These are phyloP conservation scores for Euglossa dilemma DNA, from an alignment of 1,140 invertebrate species.

Conservation along the genomic window DNA sequence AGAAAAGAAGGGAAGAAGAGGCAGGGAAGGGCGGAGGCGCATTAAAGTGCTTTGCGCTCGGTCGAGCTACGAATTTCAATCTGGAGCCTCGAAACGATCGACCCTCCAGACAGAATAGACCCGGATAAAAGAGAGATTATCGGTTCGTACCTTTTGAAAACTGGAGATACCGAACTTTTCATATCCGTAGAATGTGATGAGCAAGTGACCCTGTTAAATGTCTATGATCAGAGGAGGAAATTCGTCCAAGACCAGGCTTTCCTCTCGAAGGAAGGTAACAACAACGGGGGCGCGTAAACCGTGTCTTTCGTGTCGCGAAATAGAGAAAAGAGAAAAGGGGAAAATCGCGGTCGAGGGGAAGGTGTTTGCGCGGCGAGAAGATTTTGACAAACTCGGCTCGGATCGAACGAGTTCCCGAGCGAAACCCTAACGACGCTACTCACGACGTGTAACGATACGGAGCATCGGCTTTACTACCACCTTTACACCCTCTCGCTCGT, in stretches of 20 bases:
- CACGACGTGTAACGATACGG: slow-evolving; percentile 43
- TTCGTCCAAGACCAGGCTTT: neutral
- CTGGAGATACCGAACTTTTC: slow-evolving; percentile 44
- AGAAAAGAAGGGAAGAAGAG: slow-evolving; percentile 61
- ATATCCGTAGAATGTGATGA: slow-evolving; percentile 26
- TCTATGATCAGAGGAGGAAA: neutral
- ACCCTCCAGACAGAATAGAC: slow-evolving; percentile 49
- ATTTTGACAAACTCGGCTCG: neutral
- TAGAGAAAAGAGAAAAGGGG: too few species aligned
- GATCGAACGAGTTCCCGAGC: neutral
- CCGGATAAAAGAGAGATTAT: slow-evolving; percentile 55
- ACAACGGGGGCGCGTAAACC: neutral
- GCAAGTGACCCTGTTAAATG: slow-evolving; percentile 38
- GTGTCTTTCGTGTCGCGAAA: neutral
- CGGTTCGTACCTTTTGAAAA: slow-evolving; percentile 52
- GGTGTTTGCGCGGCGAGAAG: neutral
- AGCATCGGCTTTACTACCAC: slow-evolving; percentile 27
- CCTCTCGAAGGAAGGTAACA: neutral
- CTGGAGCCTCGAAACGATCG: slow-evolving; percentile 57
- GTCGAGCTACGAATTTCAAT: slow-evolving; percentile 71
- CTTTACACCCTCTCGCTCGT: neutral
- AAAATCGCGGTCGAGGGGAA: neutral
- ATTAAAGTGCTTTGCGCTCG: slow-evolving; percentile 67
- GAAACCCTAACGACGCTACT: slow-evolving; percentile 8
- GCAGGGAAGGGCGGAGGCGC: slow-evolving; percentile 19